phyloP scores from a whole-genome alignment of 2,113 vertebrate genomes.

The Cavia porcellus region DNA sequence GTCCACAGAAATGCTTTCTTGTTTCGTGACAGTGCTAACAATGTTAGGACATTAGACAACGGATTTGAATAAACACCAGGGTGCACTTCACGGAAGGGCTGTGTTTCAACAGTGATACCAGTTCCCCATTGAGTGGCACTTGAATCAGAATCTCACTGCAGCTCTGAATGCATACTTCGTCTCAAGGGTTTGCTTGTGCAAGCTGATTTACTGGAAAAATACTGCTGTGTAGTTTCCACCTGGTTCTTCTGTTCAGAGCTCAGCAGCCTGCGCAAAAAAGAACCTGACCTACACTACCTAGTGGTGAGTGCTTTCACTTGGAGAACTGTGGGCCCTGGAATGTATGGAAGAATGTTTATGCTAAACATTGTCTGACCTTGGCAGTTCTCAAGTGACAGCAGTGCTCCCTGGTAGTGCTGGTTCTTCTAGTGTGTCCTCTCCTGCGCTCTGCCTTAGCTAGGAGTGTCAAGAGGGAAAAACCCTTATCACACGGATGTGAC shows the following conservation, averaged over 20 bases:
- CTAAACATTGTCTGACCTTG: background rate
- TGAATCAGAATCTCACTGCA: background rate
- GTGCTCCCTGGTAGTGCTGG: background rate
- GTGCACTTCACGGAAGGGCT: background rate
- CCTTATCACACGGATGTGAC: background rate
- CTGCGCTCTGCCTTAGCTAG: background rate
- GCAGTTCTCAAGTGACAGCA: background rate
- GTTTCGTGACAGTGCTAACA: background rate
- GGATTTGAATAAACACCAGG: background rate
- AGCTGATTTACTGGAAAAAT: background rate
- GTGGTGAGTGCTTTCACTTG: background rate
- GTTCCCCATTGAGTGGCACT: background rate
- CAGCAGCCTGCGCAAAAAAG: constrained; percentile 1
- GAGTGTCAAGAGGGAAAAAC: background rate
- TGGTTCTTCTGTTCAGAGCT: background rate
- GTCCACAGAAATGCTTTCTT: constrained; percentile 47
- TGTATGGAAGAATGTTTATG: background rate
- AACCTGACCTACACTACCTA: background rate
- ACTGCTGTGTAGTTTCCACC: background rate
- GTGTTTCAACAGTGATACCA: background rate
- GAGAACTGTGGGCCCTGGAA: background rate
- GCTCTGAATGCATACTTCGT: background rate
- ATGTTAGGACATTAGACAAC: background rate
- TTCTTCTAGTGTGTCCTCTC: background rate
- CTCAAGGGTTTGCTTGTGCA: background rate